Conservation (phyloP, 2,113 vertebrate species). For the Scophthalmus maximus region DNA sequence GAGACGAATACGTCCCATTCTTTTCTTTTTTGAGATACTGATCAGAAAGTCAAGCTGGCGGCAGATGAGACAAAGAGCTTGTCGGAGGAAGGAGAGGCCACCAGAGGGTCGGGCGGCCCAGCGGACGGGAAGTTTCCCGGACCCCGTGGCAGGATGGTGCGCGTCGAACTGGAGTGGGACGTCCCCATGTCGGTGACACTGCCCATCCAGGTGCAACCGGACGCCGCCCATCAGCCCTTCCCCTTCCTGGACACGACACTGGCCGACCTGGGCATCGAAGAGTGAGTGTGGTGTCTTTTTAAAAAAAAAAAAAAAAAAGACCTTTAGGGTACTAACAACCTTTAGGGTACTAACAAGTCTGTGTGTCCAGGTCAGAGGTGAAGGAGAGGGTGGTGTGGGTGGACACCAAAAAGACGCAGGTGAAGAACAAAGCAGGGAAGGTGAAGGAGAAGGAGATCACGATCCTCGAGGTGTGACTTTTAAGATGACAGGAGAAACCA, state of each 20-base stretch:
- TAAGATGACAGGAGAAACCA: not conserved
- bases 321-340: too few relatives aligned
- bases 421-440: constrained; percentile 79
- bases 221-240: constrained; percentile 69
- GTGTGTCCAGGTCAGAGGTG: constrained; percentile 75
- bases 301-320: not conserved
- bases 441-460: constrained; percentile 83
- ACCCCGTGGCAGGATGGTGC: constrained; percentile 23
- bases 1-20: not conserved
- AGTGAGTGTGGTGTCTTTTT: constrained; percentile 67
- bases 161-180: constrained; percentile 68
- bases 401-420: constrained; percentile 80
- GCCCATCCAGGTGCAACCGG: constrained; percentile 73
- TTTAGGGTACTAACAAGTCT: not conserved
- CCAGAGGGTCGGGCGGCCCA: not conserved
- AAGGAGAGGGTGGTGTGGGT: constrained; percentile 83
- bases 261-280: constrained; percentile 80
- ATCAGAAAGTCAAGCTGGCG: constrained; percentile 66
- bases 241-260: constrained; percentile 82
- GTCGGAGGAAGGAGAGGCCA: constrained; percentile 38
- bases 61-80: constrained; percentile 53
- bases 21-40: constrained; percentile 6
- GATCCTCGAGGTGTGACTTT: constrained; percentile 72
- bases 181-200: constrained; percentile 76
- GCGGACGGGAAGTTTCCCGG: not conserved